Evolutionary conservation across 2,113 vertebrate species (phyloP).

Genomic region (Vicugna pacos): DNA sequence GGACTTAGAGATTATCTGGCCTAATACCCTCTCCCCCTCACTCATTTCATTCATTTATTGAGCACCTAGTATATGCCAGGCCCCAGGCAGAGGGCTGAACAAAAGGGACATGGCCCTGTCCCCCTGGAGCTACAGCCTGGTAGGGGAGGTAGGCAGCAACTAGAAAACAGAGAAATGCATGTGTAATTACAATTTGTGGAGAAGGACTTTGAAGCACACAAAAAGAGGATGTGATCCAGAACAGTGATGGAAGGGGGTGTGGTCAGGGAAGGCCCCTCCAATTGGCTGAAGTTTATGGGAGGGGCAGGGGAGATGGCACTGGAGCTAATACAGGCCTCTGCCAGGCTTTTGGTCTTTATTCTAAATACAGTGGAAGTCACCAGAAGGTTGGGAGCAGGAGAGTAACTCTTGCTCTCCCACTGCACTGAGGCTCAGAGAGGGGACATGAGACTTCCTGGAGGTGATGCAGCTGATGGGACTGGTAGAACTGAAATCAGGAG

Average conservation of each 20-base stretch:
- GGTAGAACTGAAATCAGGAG: background rate
- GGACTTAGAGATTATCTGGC: background rate
- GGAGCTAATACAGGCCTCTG: fast-evolving
- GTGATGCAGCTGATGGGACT: fast-evolving
- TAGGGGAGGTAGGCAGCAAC: background rate
- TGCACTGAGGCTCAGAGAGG: background rate
- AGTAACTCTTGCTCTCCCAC: too few relatives aligned
- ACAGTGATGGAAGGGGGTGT: background rate
- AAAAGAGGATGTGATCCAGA: background rate
- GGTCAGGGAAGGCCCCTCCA: background rate
- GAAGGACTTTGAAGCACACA: background rate
- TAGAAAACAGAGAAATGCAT: background rate
- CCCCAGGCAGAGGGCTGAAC: background rate
- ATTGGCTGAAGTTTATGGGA: background rate
- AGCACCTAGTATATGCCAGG: background rate
- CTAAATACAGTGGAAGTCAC: background rate
- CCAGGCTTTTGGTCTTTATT: background rate
- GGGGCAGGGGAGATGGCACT: background rate
- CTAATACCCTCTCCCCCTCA: background rate
- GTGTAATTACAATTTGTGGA: background rate
- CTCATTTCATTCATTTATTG: background rate
- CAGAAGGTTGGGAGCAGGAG: background rate
- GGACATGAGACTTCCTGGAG: background rate
- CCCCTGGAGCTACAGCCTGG: background rate
- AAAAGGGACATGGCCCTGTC: fast-evolving